These are phyloP conservation scores for Chrysocyon brachyurus DNA, from an alignment of 2,797 vertebrate genomes.

Conservation along the genomic window DNA sequence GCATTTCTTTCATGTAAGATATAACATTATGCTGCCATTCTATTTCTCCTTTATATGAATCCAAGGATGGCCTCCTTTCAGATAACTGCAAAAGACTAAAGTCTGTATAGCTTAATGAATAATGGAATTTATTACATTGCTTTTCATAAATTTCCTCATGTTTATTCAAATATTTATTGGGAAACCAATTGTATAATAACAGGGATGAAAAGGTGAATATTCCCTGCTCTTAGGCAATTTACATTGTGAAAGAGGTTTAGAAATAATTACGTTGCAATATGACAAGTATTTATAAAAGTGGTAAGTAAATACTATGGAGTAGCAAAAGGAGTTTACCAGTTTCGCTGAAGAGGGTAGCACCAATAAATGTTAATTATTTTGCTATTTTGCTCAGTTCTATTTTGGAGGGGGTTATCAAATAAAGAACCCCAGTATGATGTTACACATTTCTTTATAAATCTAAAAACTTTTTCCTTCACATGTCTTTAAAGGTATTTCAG, in stretches of 20 bases:
- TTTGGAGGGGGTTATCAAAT: not conserved
- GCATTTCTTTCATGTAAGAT: not conserved
- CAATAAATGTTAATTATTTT: conserved; percentile 33
- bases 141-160: not conserved
- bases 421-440: not conserved
- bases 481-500: conserved; percentile 55
- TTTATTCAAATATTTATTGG: conserved; percentile 30
- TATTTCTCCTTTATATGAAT: not conserved
- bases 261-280: not conserved
- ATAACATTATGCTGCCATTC: not conserved
- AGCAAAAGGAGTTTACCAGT: not conserved
- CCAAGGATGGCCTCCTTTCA: not conserved
- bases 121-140: not conserved
- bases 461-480: conserved; percentile 24
- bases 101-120: not conserved
- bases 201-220: not conserved
- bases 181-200: not conserved
- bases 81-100: not conserved
- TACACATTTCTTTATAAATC: conserved; percentile 32
- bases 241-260: not conserved
- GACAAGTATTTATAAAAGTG: conserved; percentile 12
- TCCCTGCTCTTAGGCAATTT: conserved; percentile 13
- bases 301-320: not conserved
- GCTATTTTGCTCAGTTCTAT: not conserved
- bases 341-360: not conserved